Base-by-base conservation (phyloP, 2,888 invertebrate species). In the Drosophila macrospina region DNA sequence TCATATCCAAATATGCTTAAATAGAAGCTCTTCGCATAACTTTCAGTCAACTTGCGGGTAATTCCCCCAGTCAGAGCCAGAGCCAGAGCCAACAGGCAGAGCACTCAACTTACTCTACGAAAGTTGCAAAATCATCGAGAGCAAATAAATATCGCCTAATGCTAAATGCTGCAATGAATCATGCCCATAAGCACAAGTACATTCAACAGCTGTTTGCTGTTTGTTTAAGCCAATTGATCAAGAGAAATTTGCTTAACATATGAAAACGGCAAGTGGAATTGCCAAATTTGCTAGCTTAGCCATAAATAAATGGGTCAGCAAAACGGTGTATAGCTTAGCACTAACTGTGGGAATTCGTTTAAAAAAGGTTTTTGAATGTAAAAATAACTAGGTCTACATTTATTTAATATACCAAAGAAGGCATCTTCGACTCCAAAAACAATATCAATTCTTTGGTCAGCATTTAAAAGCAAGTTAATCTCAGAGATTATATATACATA, bases 121-220 rank as follows among this genome's bases (percentile, higher is more conserved):
- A 63, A 64, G n/a, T 51, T 68, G 80, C 68, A 39, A 57, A 63
- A 44, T 77, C 77, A 77, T 68, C 30, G 7, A 54, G 51, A 54
- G 62, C 51, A 44, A 65, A 50, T 60, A 65, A 41, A 75, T 41
- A 44, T 51, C 32, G 37, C 4, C 2, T 11, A 55, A 44, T 26
- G 54, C 20, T 51, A 10, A 42, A 42, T 42, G 44, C 37, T 52
- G 24, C n/a, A 30, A 44, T 77, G 77, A 65, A 51, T 79, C 80
- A 76, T 52, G 37, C 16, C 16, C 57, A 37, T 68, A 28, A 60
- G 57, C 60, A 65, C 39, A 51, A 30, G 10, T n/a, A 28, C 24
- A 24, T 26, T 13, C 26, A 42, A 42, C 41, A 57, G 54, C 61
- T 69, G 51, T 51, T 59, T 28, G 3, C 37, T 13, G 20, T 39